Conservation (phyloP, 2,113 vertebrate genomes). For the Eulemur macaco region DNA sequence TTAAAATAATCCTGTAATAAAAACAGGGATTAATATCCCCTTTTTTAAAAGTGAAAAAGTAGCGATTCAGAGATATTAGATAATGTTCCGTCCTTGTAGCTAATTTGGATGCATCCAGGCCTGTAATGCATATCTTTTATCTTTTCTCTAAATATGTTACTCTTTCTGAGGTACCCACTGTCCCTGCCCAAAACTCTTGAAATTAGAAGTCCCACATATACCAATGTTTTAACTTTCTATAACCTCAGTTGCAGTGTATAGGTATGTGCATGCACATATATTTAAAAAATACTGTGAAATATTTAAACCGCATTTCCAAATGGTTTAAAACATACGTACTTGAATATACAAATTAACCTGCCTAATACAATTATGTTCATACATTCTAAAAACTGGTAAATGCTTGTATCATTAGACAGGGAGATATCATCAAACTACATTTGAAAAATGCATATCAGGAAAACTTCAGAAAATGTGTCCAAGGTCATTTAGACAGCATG, state of each 20-base stretch:
- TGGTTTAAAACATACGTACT: background rate
- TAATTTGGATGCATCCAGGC: background rate
- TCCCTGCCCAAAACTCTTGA: background rate
- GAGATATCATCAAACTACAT: background rate
- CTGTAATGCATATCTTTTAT: background rate
- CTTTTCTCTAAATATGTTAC: background rate
- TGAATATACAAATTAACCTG: background rate
- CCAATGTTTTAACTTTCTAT: background rate
- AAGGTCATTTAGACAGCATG: background rate
- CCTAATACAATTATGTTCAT: background rate
- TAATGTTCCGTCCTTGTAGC: background rate
- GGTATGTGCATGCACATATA: background rate
- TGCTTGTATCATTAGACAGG: background rate
- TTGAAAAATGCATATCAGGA: background rate
- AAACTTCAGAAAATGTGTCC: conserved; percentile 16
- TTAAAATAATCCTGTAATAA: conserved; percentile 23
- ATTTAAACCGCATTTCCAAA: background rate
- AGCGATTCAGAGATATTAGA: background rate
- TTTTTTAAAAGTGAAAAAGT: background rate
- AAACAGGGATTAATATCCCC: background rate
- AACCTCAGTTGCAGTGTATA: background rate
- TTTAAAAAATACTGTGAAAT: background rate
- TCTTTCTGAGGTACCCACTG: background rate
- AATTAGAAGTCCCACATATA: background rate
- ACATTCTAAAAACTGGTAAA: background rate